phyloP scores from a whole-genome alignment of 2,113 vertebrate species.

The Charina bottae region DNA sequence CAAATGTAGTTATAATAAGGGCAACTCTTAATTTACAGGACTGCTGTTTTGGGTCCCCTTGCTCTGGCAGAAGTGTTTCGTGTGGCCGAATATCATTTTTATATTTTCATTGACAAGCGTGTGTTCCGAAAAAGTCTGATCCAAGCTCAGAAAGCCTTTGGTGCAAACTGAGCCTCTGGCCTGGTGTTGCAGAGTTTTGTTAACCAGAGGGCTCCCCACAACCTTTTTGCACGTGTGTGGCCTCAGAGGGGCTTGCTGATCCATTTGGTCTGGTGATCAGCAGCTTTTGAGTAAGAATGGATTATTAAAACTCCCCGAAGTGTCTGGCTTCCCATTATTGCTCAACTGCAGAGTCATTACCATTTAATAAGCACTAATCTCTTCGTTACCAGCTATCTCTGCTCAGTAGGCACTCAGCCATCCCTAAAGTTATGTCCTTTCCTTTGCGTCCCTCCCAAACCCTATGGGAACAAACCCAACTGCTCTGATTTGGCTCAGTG shows the following conservation, averaged over 20 bases:
- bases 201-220: slow-evolving; percentile 13
- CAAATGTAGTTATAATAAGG: neutral
- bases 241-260: fast-evolving
- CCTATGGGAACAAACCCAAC: neutral
- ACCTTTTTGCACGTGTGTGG: fast-evolving
- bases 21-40: neutral
- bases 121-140: neutral
- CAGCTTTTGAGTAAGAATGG: neutral
- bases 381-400: slow-evolving; percentile 47
- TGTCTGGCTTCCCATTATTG: slow-evolving; percentile 5
- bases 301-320: slow-evolving; percentile 15
- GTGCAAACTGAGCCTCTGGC: neutral
- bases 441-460: neutral
- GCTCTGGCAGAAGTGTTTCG: neutral
- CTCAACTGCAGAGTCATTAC: neutral
- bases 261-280: slow-evolving; percentile 1
- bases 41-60: neutral
- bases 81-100: neutral
- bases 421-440: neutral
- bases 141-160: neutral
- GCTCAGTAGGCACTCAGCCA: slow-evolving; percentile 41
- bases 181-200: neutral
- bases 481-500: neutral
- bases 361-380: slow-evolving; percentile 50
- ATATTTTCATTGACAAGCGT: neutral